Conservation (phyloP, 2,797 vertebrate genomes). For the Argyrosomus regius region DNA sequence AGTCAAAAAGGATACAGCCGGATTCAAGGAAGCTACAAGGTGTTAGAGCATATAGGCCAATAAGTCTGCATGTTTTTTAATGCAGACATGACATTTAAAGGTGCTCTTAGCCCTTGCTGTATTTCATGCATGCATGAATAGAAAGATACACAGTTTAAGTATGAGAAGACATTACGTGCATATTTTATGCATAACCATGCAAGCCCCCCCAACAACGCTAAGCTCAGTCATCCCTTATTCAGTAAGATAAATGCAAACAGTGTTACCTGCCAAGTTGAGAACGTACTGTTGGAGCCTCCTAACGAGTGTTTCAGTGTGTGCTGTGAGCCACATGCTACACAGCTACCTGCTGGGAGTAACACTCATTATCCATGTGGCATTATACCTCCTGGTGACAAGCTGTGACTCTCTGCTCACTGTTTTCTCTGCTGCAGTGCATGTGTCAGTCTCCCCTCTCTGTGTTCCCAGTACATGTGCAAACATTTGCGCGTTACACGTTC, state of each 20-base stretch:
- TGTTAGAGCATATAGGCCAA: slow-evolving; percentile 24
- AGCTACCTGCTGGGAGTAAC: slow-evolving; percentile 74
- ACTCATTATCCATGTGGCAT: slow-evolving; percentile 77
- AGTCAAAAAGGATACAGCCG: slow-evolving; percentile 15
- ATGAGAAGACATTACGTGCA: slow-evolving; percentile 34
- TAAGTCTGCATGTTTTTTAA: slow-evolving; percentile 39
- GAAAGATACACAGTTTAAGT: slow-evolving; percentile 45
- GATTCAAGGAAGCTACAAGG: slow-evolving; percentile 27
- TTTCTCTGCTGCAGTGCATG: slow-evolving; percentile 53
- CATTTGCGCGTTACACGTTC: slow-evolving; percentile 37
- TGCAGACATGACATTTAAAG: slow-evolving; percentile 32
- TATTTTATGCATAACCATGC: slow-evolving; percentile 60
- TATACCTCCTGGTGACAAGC: slow-evolving; percentile 69
- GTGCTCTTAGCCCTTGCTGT: slow-evolving; percentile 25
- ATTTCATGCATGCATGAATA: slow-evolving; percentile 40
- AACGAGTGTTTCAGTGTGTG: slow-evolving; percentile 66
- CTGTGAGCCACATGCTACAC: slow-evolving; percentile 69
- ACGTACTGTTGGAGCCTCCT: slow-evolving; percentile 50
- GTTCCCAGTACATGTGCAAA: slow-evolving; percentile 40
- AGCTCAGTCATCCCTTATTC: slow-evolving; percentile 67
- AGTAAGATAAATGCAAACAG: slow-evolving; percentile 71
- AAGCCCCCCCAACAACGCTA: slow-evolving; percentile 37
- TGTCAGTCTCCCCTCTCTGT: slow-evolving; percentile 58
- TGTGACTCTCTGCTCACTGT: slow-evolving; percentile 53
- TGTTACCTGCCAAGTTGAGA: slow-evolving; percentile 67